Evolutionary conservation across 2,888 invertebrate species (phyloP).

Genomic region (Griposia aprilina): DNA sequence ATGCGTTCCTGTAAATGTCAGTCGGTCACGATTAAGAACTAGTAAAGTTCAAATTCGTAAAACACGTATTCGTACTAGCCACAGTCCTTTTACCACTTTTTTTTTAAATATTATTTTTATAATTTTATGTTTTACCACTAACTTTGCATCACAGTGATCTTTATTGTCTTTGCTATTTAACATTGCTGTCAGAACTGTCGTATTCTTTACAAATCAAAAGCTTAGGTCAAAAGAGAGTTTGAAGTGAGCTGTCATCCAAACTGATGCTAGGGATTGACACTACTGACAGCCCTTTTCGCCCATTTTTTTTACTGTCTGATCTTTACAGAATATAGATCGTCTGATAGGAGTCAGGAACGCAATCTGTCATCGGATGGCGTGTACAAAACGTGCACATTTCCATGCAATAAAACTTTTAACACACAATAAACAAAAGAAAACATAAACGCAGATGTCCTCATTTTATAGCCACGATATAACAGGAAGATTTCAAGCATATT

Average conservation of each 20-base stretch:
- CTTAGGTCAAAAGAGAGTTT: background rate
- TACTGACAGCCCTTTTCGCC: background rate
- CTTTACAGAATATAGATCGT: background rate
- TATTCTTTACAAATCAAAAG: no score
- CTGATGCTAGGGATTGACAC: background rate
- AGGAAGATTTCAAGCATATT: constrained; percentile 43
- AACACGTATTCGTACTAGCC: background rate
- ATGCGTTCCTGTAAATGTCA: background rate
- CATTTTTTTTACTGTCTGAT: background rate
- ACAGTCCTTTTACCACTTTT: no score
- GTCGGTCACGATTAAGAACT: background rate
- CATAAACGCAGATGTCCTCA: constrained; percentile 35
- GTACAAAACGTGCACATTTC: constrained; percentile 20
- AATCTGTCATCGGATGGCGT: background rate
- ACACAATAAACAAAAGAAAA: constrained; percentile 29
- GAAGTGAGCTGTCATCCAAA: background rate
- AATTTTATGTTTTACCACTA: no score
- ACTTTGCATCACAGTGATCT: background rate
- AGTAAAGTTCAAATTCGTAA: background rate
- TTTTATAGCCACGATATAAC: constrained; percentile 45
- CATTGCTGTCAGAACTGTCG: background rate
- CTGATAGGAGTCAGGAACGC: background rate
- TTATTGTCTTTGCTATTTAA: background rate
- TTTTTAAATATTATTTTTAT: no score
- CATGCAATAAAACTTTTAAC: constrained; percentile 33